Percentiles rank a stretch among this genome's conserved stretches.
Conservation (phyloP, 2,113 vertebrate species). For the Cranoglanis bouderius region DNA sequence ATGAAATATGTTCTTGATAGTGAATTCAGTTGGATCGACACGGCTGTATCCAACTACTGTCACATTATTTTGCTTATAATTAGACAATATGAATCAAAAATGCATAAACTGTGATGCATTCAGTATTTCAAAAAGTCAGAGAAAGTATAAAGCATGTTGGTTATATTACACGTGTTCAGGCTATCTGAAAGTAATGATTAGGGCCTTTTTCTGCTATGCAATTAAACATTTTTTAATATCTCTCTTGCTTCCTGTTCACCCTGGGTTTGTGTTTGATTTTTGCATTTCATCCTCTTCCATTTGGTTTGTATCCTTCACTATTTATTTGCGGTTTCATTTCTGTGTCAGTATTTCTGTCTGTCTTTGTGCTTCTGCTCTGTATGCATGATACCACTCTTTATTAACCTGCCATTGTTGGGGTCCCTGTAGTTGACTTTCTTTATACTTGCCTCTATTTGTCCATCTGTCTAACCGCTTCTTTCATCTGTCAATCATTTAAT, state of each 20-base stretch:
- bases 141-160: neutral
- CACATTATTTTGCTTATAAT: neutral
- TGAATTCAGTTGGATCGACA: neutral
- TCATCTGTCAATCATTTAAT: conserved; percentile 9
- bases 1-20: neutral
- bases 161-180: neutral
- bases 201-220: neutral
- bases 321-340: neutral
- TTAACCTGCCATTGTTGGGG: neutral
- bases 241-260: neutral
- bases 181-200: neutral
- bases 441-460: conserved; percentile 30
- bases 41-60: neutral
- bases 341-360: neutral
- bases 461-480: conserved; percentile 25
- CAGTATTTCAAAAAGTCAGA: neutral
- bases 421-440: neutral
- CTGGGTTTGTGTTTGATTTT: neutral
- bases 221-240: neutral
- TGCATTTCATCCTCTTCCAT: neutral
- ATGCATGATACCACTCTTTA: conserved; percentile 9
- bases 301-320: neutral
- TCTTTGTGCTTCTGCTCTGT: conserved; percentile 13
- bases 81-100: neutral
- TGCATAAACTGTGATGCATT: neutral